Evolutionary conservation across 1,140 invertebrate species (phyloP).

Genomic region (Drosophila arizonae): DNA sequence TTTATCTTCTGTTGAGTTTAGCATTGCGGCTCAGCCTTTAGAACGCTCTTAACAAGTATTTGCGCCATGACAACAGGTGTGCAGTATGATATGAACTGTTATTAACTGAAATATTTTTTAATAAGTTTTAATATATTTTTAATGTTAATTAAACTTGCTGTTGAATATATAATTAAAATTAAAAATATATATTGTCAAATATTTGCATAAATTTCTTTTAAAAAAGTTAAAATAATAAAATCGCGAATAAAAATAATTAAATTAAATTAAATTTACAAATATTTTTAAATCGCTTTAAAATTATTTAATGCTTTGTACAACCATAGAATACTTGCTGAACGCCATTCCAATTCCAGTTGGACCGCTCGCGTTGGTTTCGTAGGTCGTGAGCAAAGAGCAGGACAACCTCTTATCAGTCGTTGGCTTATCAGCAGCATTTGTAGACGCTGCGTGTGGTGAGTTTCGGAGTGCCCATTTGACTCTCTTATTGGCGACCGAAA

Average conservation of each 20-base stretch:
- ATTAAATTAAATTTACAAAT: too few species aligned
- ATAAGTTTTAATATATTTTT: too few species aligned
- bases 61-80: slow-evolving; percentile 23
- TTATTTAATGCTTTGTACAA: too few species aligned
- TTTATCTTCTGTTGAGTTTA: slow-evolving; percentile 1
- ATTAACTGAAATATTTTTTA: background rate
- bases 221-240: too few species aligned
- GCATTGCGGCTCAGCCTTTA: background rate
- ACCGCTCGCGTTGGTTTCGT: slow-evolving; percentile 19
- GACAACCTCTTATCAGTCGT: slow-evolving; percentile 60
- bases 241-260: too few species aligned
- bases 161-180: background rate
- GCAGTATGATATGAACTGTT: background rate
- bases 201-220: background rate
- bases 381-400: slow-evolving; percentile 48
- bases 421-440: slow-evolving; percentile 46
- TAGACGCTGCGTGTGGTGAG: slow-evolving; percentile 43
- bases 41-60: background rate
- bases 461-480: slow-evolving; percentile 59
- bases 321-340: too few species aligned
- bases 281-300: too few species aligned
- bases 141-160: too few species aligned
- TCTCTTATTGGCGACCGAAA: slow-evolving; percentile 35
- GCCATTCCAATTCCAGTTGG: slow-evolving; percentile 19
- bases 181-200: too few species aligned